Evolutionary conservation across 2,113 vertebrate species (phyloP), one percentile per base, ranked within the genome.

Genomic region (Myodes glareolus): DNA sequence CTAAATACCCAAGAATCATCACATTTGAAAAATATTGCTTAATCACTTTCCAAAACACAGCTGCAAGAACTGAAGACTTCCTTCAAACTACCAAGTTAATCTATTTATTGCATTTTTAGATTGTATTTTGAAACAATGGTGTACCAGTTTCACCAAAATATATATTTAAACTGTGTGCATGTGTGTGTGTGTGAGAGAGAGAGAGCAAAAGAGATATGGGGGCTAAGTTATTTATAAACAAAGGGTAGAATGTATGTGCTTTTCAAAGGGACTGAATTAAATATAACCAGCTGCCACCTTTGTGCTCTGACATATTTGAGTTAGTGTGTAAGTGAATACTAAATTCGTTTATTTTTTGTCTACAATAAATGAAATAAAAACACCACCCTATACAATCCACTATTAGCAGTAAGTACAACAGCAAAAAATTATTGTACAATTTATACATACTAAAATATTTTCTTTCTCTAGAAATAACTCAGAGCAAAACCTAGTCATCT

Each of bases 311-410:
- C 97, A 98, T 98, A 98, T 97, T 98, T 97, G 97, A 98, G 94
- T 98, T 98, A 98, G 97, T 98, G 98, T 93, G 96, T 86, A 97
- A 97, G 97, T 98, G 97, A 98, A 98, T 98, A 98, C 98, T 98
- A 98, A 98, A 98, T 98, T 98, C 97, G 98, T 98, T 99, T 98
- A 98, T 98, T 98, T 98, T 98, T 98, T 99, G 98, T 99, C 99
- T 99, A 99, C 99, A 99, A 99, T 99, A 99, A 99, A 99, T 99
- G 99, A 99, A 99, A 99, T 99, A 99, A 99, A 99, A 99, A 99
- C 99, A 99, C 99, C 98, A 99, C 99, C 99, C 99, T 99, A 99
- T 99, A 99, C 99, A 99, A 99, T 99, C 99, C 99, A 99, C 99
- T 99, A 98, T 99, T 98, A 98, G 99, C 99, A 99, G 99, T 99